Base-by-base conservation (phyloP, 2,797 vertebrate species). In the Bucorvus abyssinicus region DNA sequence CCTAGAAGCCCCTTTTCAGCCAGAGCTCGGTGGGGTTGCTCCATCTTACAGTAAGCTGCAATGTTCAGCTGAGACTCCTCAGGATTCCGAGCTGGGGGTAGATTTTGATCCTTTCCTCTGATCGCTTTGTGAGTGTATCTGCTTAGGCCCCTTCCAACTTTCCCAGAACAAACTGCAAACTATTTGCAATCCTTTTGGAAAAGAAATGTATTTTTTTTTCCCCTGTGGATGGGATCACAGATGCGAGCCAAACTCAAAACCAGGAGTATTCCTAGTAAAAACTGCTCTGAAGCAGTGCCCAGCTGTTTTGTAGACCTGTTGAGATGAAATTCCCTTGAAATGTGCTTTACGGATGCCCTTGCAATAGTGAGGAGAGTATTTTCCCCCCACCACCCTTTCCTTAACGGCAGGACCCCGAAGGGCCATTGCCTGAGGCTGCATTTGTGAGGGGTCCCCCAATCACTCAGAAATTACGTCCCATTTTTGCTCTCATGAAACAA, bases 361-460 rank as follows among this genome's bases (percentile, higher is more conserved):
- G 30, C 85, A 90, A 59, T 5, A 80, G 85, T 1, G 15, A 74
- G 56, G 30, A 85, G 40, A 67, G 52, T 22, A 67, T 22, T 40
- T 36, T 87, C 57, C 19, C n/a, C 34, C 24, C 64, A 36, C 26
- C 3, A 12, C 17, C 10, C 11, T 59, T 71, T 89, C 20, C 53
- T 76, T 44, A 55, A 55, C 63, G 44, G 44, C 50, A 53, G 40
- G 40, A 93, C 22, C 23, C 20, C 3, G 6, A 86, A 81, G 17
- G 44, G 40, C 40, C 20, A 55, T 12, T 0, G 0, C 68, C 61
- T 42, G 45, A 34, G 56, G 75, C n/a, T 52, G 55, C 2, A 4
- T 19, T 14, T 82, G 15, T 38, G 44, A 50, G n/a, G n/a, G 56
- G 65, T 36, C 8, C 8, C 44, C 32, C 3, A 71, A 53, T 60